These are phyloP conservation scores for Leucopsar rothschildi DNA, from an alignment of 2,113 vertebrate species.

Conservation along the genomic window DNA sequence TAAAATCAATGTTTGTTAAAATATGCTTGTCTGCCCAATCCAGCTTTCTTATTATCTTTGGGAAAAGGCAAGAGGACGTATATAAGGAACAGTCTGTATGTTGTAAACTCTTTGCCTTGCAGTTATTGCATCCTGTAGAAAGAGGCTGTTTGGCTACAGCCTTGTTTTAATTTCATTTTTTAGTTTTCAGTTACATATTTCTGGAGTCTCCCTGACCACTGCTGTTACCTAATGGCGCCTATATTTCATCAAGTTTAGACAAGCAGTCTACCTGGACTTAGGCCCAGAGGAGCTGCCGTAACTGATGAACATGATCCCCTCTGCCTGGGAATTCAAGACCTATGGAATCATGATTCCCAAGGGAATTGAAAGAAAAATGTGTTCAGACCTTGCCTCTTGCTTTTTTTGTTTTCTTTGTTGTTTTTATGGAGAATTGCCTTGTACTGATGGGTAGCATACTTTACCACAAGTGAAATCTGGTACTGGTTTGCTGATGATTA, in stretches of 20 bases:
- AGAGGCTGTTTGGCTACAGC: slow-evolving; percentile 61
- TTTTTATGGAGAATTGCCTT: slow-evolving; percentile 63
- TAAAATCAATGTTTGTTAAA: neutral
- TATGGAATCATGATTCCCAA: slow-evolving; percentile 79
- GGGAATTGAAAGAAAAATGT: slow-evolving; percentile 77
- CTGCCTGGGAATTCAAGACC: slow-evolving; percentile 78
- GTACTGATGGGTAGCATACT: slow-evolving; percentile 68
- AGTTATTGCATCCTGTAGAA: slow-evolving; percentile 68
- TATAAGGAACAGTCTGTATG: slow-evolving; percentile 33
- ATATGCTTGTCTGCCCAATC: neutral
- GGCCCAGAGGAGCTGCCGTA: slow-evolving; percentile 81
- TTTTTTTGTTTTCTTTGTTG: slow-evolving; percentile 77
- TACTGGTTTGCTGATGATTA: slow-evolving; percentile 75
- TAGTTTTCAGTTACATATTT: slow-evolving; percentile 89
- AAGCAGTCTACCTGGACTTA: slow-evolving; percentile 82
- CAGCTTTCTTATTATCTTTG: slow-evolving; percentile 2
- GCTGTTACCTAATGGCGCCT: slow-evolving; percentile 90
- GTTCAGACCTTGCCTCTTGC: slow-evolving; percentile 50
- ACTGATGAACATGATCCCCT: slow-evolving; percentile 84
- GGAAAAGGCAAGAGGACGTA: slow-evolving; percentile 19
- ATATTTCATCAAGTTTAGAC: slow-evolving; percentile 81
- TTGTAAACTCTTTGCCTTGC: slow-evolving; percentile 27
- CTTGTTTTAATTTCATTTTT: slow-evolving; percentile 79
- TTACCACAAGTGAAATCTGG: slow-evolving; percentile 64
- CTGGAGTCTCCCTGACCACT: slow-evolving; percentile 78